Evolutionary conservation across 37 sponge, comb jelly and placozoan genomes (phyloP), one percentile per base, ranked within the genome.

Genomic region (Spongilla lacustris): DNA sequence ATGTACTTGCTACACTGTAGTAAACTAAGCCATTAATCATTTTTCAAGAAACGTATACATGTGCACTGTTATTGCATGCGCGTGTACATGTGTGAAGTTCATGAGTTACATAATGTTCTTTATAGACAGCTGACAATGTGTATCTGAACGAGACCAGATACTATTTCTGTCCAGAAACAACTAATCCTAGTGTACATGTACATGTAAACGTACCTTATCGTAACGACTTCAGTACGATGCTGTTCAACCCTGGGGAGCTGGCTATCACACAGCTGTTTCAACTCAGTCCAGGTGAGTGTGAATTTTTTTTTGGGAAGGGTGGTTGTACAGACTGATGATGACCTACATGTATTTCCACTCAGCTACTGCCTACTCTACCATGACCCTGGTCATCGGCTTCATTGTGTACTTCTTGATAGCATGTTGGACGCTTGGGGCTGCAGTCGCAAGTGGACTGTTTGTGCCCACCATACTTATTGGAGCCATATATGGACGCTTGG

Each of bases 391-490:
- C 21, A 58, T 58, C 11, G 58, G 58, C 19, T 58, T 58, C 11
- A 17, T 58, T 58, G 58, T 86, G 23, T 93, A 91, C 70, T 98
- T 91, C 87, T 81, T 93, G 50, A 34, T 95, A 27, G 96, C 99
- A 9, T 87, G 90, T 67, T 98, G 99, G 99, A 96, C 99, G 0
- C 96, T 95, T 37, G 99, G 99, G 2, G 89, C 95, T 30, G 93
- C 90, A n/a, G 92, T 98, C 0, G 93, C 99, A 21, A 96, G 99
- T 84, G 99, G 99, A 17, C 89, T 98, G 68, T 98, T 98, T 72
- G 90, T 98, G 4, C 99, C 99, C 34, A 93, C 97, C 71, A 86
- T 98, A 25, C 66, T 94, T 34, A 91, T 96, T 21, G 99, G 99
- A 30, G 97, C 99, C 5, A 66, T 88, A 17, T 98, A 95, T 46